Base-by-base conservation (phyloP, 2,113 vertebrate genomes). In the Labeo rohita region DNA sequence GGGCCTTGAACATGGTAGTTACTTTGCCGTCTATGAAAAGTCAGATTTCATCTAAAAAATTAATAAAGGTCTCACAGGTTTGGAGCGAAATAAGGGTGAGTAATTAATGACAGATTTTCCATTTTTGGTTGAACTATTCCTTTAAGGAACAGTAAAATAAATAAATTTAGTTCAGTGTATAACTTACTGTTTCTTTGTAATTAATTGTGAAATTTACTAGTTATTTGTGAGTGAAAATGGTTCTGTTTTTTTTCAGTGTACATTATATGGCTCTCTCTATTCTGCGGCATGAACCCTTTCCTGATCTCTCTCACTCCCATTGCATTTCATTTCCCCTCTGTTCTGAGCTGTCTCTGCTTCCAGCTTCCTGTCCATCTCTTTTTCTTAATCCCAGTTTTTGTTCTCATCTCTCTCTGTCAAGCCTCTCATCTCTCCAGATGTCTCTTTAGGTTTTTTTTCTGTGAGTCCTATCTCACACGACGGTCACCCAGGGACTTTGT, bases 341-440 rank as follows among this genome's bases (percentile, higher is more conserved):
- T 54, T 70, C 49, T 2, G 13, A 66, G n/a, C 65, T 79, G 12
- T 34, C 39, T 81, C 85, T 8, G 8, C 23, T 18, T 70, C 79
- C 12, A 73, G 21, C 52, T 72, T 73, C 54, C 65, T 18, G 21
- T 66, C 43, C 36, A 49, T 74, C 45, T 84, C 75, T 87, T 61
- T 39, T 80, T 84, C 78, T 76, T 70, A 50, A 75, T 50, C n/a
- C 52, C 16, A 36, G 34, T 9, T 63, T 88, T 83, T 91, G 18
- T 63, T 79, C 59, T 21, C 43, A 92, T 92, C 91, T 92, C 83
- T 88, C 89, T 63, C 88, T 92, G 92, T 94, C 92, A 92, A 94
- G 92, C 63, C 63, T 47, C 74, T 93, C 92, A 91, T 92, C 82
- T 90, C 88, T 52, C 90, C 90, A 43, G 47, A 92, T 94, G 91